Evolutionary conservation across 1,140 invertebrate species (phyloP).

Genomic region (Antheraea mylitta): DNA sequence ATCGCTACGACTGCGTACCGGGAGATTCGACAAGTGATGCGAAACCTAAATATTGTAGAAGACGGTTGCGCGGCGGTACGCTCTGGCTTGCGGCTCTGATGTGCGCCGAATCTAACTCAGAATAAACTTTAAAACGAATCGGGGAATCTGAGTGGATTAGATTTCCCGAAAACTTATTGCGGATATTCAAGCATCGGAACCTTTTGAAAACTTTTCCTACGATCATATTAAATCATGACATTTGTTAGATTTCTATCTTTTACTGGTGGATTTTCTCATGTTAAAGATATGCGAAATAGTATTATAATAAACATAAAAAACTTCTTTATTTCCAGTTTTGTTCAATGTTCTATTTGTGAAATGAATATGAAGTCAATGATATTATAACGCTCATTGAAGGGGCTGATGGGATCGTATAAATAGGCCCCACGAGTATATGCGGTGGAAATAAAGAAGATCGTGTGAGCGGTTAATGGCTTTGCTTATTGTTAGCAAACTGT

Average conservation of each 20-base stretch:
- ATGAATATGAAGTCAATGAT: too few relatives aligned
- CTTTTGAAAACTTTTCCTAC: neutral
- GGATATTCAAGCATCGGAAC: neutral
- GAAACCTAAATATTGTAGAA: neutral
- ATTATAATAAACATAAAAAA: too few relatives aligned
- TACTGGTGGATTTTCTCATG: neutral
- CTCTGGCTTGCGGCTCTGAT: neutral
- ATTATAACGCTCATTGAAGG: too few relatives aligned
- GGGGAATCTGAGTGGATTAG: neutral
- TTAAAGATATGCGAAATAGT: too few relatives aligned
- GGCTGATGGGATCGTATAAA: too few relatives aligned
- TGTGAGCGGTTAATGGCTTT: too few relatives aligned
- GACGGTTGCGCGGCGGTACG: neutral
- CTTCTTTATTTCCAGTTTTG: too few relatives aligned
- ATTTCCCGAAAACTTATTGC: neutral
- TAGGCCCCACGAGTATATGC: too few relatives aligned
- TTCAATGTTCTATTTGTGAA: too few relatives aligned
- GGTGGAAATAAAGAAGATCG: too few relatives aligned
- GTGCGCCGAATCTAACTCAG: neutral
- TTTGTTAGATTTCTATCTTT: neutral
- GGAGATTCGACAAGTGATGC: neutral
- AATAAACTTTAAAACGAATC: neutral
- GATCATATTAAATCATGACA: neutral
- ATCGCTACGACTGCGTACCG: neutral
- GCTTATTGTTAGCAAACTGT: too few relatives aligned